Evolutionary conservation across 2,888 invertebrate genomes (phyloP), one percentile per base, ranked within the genome.

Genomic region (Phrixothrix hirtus): DNA sequence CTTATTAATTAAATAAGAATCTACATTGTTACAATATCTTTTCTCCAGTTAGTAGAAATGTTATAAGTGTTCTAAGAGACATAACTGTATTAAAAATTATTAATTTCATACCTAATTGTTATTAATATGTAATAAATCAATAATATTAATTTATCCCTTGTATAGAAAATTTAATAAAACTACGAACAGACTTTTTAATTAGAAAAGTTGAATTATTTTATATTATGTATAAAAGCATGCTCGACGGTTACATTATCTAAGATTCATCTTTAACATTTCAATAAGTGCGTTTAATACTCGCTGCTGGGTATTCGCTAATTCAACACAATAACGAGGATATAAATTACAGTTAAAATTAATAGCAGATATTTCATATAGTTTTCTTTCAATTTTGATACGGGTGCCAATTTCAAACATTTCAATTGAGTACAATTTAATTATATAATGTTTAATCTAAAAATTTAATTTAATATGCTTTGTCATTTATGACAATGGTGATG

Each of bases 361-460:
- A 21, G 21, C 4, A 21, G 21, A 21, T 21, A 21, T 21, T 21
- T 21, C n/a, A 21, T 3, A 21, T 21, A 21, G 21, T 5, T 21
- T 21, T 21, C 4, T 21, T 21, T 5, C 7, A 5, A 21, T 21
- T 21, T 21, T 21, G n/a, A n/a, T n/a, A n/a, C n/a, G n/a, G n/a
- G n/a, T n/a, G n/a, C n/a, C n/a, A n/a, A n/a, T n/a, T n/a, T 21
- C 3, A 7, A 21, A 21, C 4, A 5, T 38, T 26, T 38, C 38
- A 27, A 14, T 11, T 14, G 26, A 13, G 25, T n/a, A 6, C 29
- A 31, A 15, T 14, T 41, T 39, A n/a, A n/a, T n/a, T 30, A 29
- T 41, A 30, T 41, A 41, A 41, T 41, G 41, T 14, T 45, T 21
- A 36, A 36, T 45, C 36, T 45, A 36, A 27, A 36, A 6, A 15